Evolutionary conservation across 2,888 invertebrate genomes (phyloP).

Genomic region (Panopea generosa): DNA sequence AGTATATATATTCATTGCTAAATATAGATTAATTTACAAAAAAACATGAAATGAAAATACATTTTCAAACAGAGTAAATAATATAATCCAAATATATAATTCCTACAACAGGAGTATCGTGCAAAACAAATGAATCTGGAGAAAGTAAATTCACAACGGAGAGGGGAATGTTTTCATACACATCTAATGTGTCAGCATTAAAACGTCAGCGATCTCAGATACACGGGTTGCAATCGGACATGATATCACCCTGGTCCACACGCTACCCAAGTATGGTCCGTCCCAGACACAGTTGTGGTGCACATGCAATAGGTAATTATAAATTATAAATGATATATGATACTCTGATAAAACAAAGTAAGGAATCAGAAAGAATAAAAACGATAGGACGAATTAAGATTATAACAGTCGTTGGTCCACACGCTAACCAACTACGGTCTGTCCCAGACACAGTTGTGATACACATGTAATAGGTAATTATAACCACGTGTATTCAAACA

Average conservation of each 20-base stretch:
- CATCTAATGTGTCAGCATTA: slow-evolving; percentile 58
- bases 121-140: slow-evolving; percentile 35
- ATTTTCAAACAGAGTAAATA: no score
- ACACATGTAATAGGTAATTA: slow-evolving; percentile 67
- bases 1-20: no score
- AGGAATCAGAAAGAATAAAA: neutral
- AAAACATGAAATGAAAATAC: no score
- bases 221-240: slow-evolving; percentile 40
- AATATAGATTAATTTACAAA: no score
- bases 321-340: no score
- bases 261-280: slow-evolving; percentile 72
- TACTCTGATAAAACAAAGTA: neutral
- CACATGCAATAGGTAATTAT: slow-evolving; percentile 68
- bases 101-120: slow-evolving; percentile 55
- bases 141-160: slow-evolving; percentile 69
- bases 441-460: slow-evolving; percentile 74
- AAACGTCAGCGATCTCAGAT: slow-evolving; percentile 14
- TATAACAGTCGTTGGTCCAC: slow-evolving; percentile 75
- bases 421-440: slow-evolving; percentile 70
- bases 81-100: no score
- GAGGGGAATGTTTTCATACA: slow-evolving; percentile 71
- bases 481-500: no score
- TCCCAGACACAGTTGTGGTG: slow-evolving; percentile 74
- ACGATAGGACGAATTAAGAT: slow-evolving; percentile 52
- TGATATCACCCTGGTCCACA: slow-evolving; percentile 75